These are phyloP conservation scores for Mustelus asterias DNA, from an alignment of 2,113 vertebrate genomes.

Conservation along the genomic window DNA sequence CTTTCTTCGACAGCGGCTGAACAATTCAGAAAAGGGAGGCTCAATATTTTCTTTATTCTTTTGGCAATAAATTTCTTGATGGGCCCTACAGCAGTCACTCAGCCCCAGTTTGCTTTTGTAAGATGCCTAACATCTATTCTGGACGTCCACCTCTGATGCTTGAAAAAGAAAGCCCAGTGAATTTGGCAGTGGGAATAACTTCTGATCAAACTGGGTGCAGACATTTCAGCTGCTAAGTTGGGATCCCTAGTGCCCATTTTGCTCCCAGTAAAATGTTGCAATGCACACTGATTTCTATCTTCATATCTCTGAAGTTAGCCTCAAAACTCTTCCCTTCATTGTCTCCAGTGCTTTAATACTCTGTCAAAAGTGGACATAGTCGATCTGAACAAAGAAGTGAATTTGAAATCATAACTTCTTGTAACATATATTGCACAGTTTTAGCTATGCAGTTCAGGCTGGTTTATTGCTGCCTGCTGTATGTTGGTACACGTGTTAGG, in stretches of 20 bases:
- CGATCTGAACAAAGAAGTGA: not conserved
- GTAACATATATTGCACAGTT: not conserved
- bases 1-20: not conserved
- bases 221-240: not conserved
- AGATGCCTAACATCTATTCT: not conserved
- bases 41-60: not conserved
- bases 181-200: not conserved
- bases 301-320: not conserved
- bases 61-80: not conserved
- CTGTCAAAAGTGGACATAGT: not conserved
- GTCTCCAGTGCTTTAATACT: not conserved
- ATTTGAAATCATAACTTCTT: not conserved
- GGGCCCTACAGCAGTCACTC: not conserved
- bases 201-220: not conserved
- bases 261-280: not conserved
- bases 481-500: not conserved
- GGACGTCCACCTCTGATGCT: not conserved
- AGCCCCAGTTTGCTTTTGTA: not conserved
- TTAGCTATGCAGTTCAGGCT: not conserved
- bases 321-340: not conserved
- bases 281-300: not conserved
- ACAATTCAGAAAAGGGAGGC: not conserved
- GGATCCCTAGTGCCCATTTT: not conserved
- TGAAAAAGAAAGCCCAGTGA: not conserved
- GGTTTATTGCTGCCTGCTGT: not conserved